Evolutionary conservation across 1,140 invertebrate genomes (phyloP).

Genomic region (Pseudomyrmex gracilis): DNA sequence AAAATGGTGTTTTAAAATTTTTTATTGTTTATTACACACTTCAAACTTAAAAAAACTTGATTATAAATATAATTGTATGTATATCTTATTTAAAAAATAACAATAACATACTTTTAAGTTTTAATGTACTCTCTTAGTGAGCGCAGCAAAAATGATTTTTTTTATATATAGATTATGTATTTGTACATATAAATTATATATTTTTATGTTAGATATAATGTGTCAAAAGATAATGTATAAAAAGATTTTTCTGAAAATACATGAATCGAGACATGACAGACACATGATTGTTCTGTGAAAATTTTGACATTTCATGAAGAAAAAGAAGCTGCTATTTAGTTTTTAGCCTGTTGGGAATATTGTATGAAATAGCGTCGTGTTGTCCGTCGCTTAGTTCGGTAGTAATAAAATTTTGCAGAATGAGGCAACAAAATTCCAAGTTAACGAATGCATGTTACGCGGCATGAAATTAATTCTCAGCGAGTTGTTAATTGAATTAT

Average conservation of each 20-base stretch:
- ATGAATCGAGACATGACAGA: too few species aligned
- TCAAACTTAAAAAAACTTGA: too few species aligned
- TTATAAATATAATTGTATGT: too few species aligned
- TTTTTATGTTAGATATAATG: too few species aligned
- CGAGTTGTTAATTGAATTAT: slow-evolving; percentile 44
- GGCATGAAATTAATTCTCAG: slow-evolving; percentile 53
- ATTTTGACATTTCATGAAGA: neutral
- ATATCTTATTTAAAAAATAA: too few species aligned
- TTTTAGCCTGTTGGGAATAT: neutral
- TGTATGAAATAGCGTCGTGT: slow-evolving; percentile 1
- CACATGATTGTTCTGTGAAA: neutral
- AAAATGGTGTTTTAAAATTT: neutral
- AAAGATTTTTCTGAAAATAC: too few species aligned
- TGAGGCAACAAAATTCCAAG: neutral
- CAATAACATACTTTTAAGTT: too few species aligned
- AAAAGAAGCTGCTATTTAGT: neutral
- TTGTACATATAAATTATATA: too few species aligned
- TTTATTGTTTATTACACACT: too few species aligned
- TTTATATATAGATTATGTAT: too few species aligned
- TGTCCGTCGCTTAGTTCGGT: neutral
- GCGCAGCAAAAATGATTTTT: neutral
- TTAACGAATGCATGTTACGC: slow-evolving; percentile 45
- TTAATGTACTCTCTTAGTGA: too few species aligned
- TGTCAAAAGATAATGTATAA: too few species aligned
- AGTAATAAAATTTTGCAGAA: slow-evolving; percentile 13